phyloP scores from a whole-genome alignment of 2,113 vertebrate genomes.

The Brienomyrus longianalis region DNA sequence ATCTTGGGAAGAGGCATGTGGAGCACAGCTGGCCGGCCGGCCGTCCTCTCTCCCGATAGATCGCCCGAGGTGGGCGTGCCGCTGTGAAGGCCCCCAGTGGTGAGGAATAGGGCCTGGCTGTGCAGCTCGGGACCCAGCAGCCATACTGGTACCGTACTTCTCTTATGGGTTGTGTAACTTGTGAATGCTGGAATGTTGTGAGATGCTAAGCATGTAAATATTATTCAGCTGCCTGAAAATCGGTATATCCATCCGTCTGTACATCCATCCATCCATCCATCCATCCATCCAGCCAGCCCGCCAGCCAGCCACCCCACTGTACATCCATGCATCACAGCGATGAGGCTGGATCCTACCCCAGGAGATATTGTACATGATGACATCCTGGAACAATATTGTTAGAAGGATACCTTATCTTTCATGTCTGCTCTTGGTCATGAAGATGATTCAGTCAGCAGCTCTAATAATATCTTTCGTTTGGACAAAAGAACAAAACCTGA shows the following conservation, averaged over 20 bases:
- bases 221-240: background rate
- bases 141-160: background rate
- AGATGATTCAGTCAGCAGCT: background rate
- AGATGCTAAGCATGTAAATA: background rate
- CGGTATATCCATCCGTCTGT: background rate
- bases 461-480: background rate
- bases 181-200: background rate
- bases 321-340: background rate
- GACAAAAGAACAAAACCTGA: background rate
- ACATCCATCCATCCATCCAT: background rate
- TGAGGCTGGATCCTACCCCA: background rate
- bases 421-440: background rate
- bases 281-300: too few relatives aligned
- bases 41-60: background rate
- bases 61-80: background rate
- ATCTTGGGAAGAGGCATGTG: background rate
- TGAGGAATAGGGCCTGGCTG: background rate
- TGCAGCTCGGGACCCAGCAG: background rate
- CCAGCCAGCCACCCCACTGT: background rate
- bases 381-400: background rate
- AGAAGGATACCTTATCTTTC: background rate
- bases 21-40: background rate
- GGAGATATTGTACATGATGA: background rate
- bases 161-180: background rate
- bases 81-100: background rate